Conservation (phyloP, 1,140 invertebrate species). For the Cataglyphis hispanica region DNA sequence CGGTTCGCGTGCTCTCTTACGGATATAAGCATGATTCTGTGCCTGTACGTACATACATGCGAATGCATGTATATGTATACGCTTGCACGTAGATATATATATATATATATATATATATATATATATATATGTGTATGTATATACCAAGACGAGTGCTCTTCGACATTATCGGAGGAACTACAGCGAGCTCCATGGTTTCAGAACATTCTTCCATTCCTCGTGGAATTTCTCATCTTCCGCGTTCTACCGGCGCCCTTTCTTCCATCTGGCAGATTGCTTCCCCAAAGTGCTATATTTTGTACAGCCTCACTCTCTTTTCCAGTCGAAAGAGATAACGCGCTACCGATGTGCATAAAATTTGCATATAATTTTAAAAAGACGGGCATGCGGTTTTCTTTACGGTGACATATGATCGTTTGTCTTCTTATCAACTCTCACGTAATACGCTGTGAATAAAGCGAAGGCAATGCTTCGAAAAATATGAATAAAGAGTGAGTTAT, state of each 20-base stretch:
- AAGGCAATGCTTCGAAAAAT: neutral
- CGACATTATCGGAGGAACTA: conserved; percentile 57
- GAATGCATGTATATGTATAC: neutral
- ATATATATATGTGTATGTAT: neutral
- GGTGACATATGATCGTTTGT: conserved; percentile 29
- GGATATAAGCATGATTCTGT: neutral
- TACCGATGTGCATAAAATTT: conserved; percentile 37
- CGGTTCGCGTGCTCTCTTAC: neutral
- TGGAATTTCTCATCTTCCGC: conserved; percentile 65
- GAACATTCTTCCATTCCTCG: conserved; percentile 62
- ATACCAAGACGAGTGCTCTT: conserved; percentile 1
- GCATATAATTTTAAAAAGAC: conserved; percentile 49
- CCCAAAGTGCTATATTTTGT: conserved; percentile 61
- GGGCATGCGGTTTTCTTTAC: neutral
- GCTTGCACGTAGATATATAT: neutral
- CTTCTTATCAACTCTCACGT: conserved; percentile 33
- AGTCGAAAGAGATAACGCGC: conserved; percentile 40
- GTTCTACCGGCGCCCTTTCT: conserved; percentile 46
- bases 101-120: neutral
- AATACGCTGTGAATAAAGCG: conserved; percentile 4
- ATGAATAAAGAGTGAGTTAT: neutral
- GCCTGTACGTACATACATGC: neutral
- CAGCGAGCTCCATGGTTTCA: conserved; percentile 21
- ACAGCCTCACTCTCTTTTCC: conserved; percentile 14
- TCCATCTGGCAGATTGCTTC: conserved; percentile 43